Conservation (phyloP, 2,113 vertebrate genomes). For the Agelaius phoeniceus region DNA sequence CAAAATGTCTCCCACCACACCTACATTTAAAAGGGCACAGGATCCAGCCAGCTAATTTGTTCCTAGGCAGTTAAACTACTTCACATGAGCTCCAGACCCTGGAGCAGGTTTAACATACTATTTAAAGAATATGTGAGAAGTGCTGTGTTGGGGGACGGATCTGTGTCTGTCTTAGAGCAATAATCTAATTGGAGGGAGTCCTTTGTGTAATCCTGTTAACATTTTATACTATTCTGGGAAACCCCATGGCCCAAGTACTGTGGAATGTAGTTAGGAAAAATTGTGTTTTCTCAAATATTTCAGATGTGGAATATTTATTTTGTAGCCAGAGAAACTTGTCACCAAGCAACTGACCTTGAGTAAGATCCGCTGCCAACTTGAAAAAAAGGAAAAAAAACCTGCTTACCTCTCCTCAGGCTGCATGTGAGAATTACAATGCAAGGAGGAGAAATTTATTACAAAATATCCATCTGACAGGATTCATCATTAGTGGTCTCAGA, state of each 20-base stretch:
- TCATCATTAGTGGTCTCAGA: not conserved
- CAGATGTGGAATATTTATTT: slow-evolving; percentile 61
- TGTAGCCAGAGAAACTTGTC: slow-evolving; percentile 61
- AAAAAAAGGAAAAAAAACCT: not conserved
- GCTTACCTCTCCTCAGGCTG: not conserved
- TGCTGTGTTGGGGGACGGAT: rapidly evolving
- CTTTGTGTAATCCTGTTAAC: slow-evolving; percentile 33
- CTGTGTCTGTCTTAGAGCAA: not conserved
- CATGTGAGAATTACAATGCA: not conserved
- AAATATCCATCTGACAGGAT: not conserved
- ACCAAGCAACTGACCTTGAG: slow-evolving; percentile 53
- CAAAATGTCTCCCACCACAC: slow-evolving; percentile 17
- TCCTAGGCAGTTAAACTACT: slow-evolving; percentile 24
- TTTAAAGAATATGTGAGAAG: not conserved
- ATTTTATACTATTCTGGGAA: slow-evolving; percentile 56
- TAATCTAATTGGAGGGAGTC: not conserved
- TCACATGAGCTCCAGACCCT: not conserved
- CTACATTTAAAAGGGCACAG: not conserved
- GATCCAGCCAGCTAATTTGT: slow-evolving; percentile 45
- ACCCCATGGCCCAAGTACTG: slow-evolving; percentile 10
- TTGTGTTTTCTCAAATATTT: slow-evolving; percentile 64
- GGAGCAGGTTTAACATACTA: not conserved
- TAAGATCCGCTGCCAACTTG: not conserved
- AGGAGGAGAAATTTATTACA: not conserved
- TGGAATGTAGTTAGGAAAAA: slow-evolving; percentile 57